phyloP scores from a whole-genome alignment of 2,888 invertebrate species.

The Gnatocerus cornutus region DNA sequence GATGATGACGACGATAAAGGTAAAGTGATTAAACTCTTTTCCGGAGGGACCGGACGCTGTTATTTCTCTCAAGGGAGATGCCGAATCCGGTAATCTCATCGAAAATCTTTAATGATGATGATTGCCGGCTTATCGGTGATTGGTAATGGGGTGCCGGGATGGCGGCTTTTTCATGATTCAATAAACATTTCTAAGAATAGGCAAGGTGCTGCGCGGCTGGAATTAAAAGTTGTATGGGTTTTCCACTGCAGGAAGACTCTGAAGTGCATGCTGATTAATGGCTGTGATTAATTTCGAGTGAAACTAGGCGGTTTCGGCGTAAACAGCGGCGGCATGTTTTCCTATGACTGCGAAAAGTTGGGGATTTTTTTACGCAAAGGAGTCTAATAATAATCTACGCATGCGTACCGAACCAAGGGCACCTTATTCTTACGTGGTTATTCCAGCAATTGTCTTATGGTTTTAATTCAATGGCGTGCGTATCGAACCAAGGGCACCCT shows the following conservation, averaged over 20 bases:
- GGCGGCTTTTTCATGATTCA: not conserved
- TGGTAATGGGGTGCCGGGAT: slow-evolving; percentile 17
- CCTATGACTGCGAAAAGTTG: too few relatives aligned
- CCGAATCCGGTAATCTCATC: slow-evolving; percentile 55
- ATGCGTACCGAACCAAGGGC: too few relatives aligned
- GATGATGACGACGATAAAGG: slow-evolving; percentile 63
- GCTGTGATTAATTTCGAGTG: too few relatives aligned
- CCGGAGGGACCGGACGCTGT: slow-evolving; percentile 27
- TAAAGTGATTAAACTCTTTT: slow-evolving; percentile 50
- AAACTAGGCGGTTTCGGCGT: too few relatives aligned
- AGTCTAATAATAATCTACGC: too few relatives aligned
- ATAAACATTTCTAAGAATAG: slow-evolving; percentile 42
- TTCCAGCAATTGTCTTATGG: too few relatives aligned
- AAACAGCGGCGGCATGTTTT: too few relatives aligned
- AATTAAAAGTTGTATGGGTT: slow-evolving; percentile 46
- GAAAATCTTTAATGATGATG: slow-evolving; percentile 58
- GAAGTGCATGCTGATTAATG: slow-evolving; percentile 42
- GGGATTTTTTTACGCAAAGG: too few relatives aligned
- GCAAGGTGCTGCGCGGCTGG: slow-evolving; percentile 19
- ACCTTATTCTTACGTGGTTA: too few relatives aligned
- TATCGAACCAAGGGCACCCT: too few relatives aligned
- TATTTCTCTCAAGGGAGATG: slow-evolving; percentile 22
- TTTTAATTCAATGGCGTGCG: too few relatives aligned
- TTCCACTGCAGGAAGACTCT: slow-evolving; percentile 40
- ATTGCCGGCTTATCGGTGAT: slow-evolving; percentile 54